phyloP scores from a whole-genome alignment of 2,797 vertebrate species.

The Australoheros facetus region DNA sequence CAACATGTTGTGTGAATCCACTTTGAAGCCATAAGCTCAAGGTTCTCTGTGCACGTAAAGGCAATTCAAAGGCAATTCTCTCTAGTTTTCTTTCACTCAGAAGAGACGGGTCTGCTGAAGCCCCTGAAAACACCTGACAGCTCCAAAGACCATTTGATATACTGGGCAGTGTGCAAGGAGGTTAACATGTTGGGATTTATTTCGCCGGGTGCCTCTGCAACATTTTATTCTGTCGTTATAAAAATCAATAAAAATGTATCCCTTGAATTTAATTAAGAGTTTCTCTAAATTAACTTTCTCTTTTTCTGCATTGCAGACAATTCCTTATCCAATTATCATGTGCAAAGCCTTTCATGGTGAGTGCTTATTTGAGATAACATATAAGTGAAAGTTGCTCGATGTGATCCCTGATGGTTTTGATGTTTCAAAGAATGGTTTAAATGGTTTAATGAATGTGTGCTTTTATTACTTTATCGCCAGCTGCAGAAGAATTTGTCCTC shows the following conservation, averaged over 20 bases:
- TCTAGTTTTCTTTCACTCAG: conserved; percentile 23
- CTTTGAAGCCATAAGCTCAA: conserved; percentile 29
- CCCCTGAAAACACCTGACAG: conserved; percentile 45
- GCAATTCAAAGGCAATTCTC: conserved; percentile 31
- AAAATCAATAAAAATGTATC: conserved; percentile 63
- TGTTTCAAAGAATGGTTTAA: conserved; percentile 45
- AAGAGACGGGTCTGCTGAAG: conserved; percentile 17
- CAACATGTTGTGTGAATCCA: conserved; percentile 10
- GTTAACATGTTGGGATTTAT: conserved; percentile 47
- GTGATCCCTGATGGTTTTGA: conserved; percentile 33
- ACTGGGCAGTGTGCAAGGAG: conserved; percentile 32
- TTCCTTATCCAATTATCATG: conserved; percentile 50
- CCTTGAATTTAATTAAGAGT: conserved; percentile 57
- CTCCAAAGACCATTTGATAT: conserved; percentile 54
- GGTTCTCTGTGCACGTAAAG: conserved; percentile 16
- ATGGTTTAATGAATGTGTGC: conserved; percentile 43
- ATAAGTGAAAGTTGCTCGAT: conserved; percentile 35
- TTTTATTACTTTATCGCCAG: conserved; percentile 55
- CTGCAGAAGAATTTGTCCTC: conserved; percentile 32
- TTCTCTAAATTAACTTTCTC: conserved; percentile 37
- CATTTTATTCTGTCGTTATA: conserved; percentile 45
- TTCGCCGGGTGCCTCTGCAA: conserved; percentile 12
- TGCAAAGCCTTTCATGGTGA: conserved; percentile 31
- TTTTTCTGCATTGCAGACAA: conserved; percentile 26
- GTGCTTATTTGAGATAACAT: conserved; percentile 25